Evolutionary conservation across 2,888 invertebrate genomes (phyloP).

Genomic region (Synanthedon vespiformis): DNA sequence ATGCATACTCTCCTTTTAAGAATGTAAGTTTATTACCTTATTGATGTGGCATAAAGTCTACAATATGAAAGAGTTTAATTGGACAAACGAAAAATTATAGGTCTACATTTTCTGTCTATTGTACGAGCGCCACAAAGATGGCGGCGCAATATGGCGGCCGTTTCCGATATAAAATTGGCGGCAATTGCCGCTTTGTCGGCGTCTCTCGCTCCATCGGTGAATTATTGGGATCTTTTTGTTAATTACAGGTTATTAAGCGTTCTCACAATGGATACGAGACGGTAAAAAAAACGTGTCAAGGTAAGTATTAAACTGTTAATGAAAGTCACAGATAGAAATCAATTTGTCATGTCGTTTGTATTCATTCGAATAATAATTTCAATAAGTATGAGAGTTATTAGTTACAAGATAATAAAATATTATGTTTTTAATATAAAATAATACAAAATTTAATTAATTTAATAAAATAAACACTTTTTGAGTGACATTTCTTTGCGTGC

Average conservation of each 20-base stretch:
- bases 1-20: too few species aligned
- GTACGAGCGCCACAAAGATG: conserved; percentile 6
- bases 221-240: conserved; percentile 8
- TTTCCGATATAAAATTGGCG: conserved; percentile 9
- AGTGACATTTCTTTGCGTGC: too few species aligned
- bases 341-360: not conserved
- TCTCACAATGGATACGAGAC: conserved; percentile 6
- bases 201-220: conserved; percentile 4
- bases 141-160: conserved; percentile 8
- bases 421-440: too few species aligned
- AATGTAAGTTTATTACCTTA: not conserved
- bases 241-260: conserved; percentile 9
- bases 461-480: too few species aligned
- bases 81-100: not conserved
- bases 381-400: too few species aligned
- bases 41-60: not conserved
- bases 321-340: not conserved
- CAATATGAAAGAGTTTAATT: not conserved
- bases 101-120: conserved; percentile 1
- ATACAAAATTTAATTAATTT: too few species aligned
- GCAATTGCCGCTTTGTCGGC: conserved; percentile 8
- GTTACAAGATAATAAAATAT: too few species aligned
- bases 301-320: not conserved
- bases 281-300: conserved; percentile 5
- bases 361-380: too few species aligned